Conservation (phyloP, 2,113 vertebrate genomes). For the Apodemus sylvaticus region DNA sequence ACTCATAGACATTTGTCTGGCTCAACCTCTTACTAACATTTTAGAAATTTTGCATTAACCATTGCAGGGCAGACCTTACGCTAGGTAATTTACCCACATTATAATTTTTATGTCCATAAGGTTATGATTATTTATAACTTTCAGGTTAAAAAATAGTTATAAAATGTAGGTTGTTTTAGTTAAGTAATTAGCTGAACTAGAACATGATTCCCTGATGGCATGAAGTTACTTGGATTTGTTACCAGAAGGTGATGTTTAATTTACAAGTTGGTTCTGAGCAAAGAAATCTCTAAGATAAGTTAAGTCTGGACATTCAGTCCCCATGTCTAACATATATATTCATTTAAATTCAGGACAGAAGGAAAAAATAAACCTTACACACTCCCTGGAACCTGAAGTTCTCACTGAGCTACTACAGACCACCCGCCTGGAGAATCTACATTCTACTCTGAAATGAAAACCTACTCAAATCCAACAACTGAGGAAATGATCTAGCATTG, state of each 20-base stretch:
- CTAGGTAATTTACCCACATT: not conserved
- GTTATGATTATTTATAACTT: not conserved
- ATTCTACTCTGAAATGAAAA: not conserved
- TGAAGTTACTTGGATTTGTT: not conserved
- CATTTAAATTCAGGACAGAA: not conserved
- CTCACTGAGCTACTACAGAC: not conserved
- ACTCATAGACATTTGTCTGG: too few species aligned
- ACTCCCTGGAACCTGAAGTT: not conserved
- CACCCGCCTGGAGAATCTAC: not conserved
- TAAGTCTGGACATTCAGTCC: not conserved
- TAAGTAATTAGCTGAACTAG: not conserved
- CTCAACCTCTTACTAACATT: not conserved
- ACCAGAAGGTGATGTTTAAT: not conserved
- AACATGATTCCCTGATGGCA: not conserved
- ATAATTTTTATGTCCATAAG: not conserved
- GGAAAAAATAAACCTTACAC: not conserved
- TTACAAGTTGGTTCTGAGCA: not conserved
- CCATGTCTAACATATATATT: not conserved
- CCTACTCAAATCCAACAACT: not conserved
- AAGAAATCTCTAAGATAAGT: not conserved
- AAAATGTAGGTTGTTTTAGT: not conserved
- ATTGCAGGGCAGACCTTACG: not conserved
- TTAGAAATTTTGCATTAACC: not conserved
- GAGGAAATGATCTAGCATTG: not conserved
- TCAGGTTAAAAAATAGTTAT: not conserved